Conservation (phyloP, 2,113 vertebrate species). For the Pipra filicauda region DNA sequence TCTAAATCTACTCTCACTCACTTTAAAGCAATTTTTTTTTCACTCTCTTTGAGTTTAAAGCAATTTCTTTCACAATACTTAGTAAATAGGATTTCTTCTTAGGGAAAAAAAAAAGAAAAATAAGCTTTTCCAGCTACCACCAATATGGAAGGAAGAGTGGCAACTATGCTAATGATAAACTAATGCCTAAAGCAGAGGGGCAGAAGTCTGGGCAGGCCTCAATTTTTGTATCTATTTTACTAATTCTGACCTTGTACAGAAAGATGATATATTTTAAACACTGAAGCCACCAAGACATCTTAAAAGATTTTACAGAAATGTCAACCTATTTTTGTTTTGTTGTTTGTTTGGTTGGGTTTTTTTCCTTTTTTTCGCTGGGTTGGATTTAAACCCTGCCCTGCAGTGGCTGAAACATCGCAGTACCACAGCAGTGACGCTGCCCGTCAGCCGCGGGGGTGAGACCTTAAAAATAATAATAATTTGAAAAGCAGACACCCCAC, state of each 20-base stretch:
- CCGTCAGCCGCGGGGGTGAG: neutral
- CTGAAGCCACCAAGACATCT: neutral
- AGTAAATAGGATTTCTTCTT: neutral
- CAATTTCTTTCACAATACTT: neutral
- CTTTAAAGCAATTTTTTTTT: neutral
- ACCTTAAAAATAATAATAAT: too few species aligned
- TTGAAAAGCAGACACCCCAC: accelerated
- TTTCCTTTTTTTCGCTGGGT: accelerated
- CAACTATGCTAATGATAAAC: neutral
- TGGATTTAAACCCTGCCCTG: neutral
- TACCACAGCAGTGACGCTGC: neutral
- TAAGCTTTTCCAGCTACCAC: neutral
- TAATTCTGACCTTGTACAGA: neutral
- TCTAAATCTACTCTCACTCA: neutral
- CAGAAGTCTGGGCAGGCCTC: neutral
- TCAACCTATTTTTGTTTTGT: neutral
- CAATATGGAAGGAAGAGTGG: neutral
- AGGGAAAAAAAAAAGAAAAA: neutral
- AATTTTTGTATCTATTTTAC: neutral
- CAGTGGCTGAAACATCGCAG: neutral
- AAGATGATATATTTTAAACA: neutral
- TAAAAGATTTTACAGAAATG: neutral
- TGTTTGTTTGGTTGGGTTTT: too few species aligned
- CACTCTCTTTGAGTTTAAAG: neutral
- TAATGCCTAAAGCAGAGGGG: neutral